Base-by-base conservation (phyloP, 2,797 vertebrate species). In the Microctenopoma steveboyesi region DNA sequence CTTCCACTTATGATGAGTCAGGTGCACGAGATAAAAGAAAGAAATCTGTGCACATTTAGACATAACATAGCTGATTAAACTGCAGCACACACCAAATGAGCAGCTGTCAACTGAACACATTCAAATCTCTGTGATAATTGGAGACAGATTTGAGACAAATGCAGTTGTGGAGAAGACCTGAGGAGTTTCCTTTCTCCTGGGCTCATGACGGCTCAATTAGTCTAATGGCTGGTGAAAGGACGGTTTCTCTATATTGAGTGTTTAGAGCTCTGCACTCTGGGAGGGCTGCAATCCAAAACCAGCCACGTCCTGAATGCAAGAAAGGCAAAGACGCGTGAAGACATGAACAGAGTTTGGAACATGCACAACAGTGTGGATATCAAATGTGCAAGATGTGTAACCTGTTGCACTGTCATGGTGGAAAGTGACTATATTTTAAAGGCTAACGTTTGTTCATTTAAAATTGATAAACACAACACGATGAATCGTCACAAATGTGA, bases 141-240 rank as follows among this genome's bases (percentile, higher is more conserved):
- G 61, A 58, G 45, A 62, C 58, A 76, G 33, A 84, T 80, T 22
- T 33, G 61, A 58, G 45, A 62, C 58, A 76, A 33, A 84, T 80
- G 22, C 28, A 77, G 58, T 61, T 25, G 72, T 56, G 25, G 45
- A 56, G 51, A 47, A 37, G 47, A 69, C 42, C 56, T 30, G 15
- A 62, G 58, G 64, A 55, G 59, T 55, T 66, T 30, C 7, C 4
- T 75, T 78, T 54, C 75, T 40, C 64, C 64, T 73, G 65, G 72
- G 64, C 75, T 65, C 14, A 33, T 74, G 62, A 75, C 73, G 56
- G 61, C 61, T 56, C 40, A 58, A 74, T 85, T 69, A 63, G 22
- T 58, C 39, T 78, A 78, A 82, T 70, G 58, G 71, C 58, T 67
- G 62, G 22, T 75, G 52, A 72, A 63, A 64, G 33, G 22, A 40